Conservation (phyloP, 2,797 vertebrate genomes). For the Hozukius guyotensis region DNA sequence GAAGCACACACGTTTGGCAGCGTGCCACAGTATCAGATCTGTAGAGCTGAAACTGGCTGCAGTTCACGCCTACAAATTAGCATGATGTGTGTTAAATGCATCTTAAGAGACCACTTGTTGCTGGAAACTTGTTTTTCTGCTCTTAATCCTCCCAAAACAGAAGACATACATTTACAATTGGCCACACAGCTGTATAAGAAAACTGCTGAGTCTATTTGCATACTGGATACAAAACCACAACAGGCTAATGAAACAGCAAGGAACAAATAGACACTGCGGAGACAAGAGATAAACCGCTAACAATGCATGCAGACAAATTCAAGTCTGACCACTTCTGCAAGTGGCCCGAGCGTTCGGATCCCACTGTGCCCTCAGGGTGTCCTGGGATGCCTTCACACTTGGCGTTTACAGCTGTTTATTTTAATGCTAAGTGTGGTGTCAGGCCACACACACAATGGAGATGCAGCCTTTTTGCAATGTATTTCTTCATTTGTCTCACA, state of each 20-base stretch:
- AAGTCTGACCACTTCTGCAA: neutral
- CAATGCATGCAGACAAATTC: neutral
- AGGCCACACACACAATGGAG: neutral
- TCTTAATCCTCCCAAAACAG: neutral
- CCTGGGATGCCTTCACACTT: neutral
- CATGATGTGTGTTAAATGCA: neutral
- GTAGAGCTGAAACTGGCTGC: neutral
- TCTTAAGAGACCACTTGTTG: neutral
- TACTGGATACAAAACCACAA: neutral
- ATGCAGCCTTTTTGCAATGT: neutral
- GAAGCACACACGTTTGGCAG: neutral
- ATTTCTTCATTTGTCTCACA: neutral
- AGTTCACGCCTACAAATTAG: neutral
- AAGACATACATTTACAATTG: neutral
- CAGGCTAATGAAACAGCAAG: neutral
- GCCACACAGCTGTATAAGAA: neutral
- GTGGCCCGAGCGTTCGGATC: neutral
- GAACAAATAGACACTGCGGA: neutral
- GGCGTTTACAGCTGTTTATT: constrained; percentile 1
- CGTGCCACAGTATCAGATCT: neutral
- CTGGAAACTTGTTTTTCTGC: neutral
- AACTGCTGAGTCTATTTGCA: neutral
- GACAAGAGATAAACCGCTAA: neutral
- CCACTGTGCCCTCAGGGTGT: neutral
- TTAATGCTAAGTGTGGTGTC: neutral